These are phyloP conservation scores for Campylomormyrus numenius DNA, from an alignment of 2,113 vertebrate species.

Conservation along the genomic window DNA sequence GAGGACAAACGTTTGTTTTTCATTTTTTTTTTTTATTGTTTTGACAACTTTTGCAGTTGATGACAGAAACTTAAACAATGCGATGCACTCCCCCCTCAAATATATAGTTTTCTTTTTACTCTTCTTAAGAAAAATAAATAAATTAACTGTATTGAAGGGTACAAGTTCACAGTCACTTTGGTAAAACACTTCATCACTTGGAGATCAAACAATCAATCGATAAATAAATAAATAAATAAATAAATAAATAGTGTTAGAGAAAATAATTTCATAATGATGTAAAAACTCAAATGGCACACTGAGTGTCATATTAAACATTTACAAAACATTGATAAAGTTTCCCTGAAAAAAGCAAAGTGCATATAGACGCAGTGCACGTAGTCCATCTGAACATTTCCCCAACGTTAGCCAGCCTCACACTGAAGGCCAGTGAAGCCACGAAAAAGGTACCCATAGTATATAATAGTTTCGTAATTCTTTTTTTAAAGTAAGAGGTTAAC, in stretches of 20 bases:
- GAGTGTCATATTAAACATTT: conserved; percentile 95
- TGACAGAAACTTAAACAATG: conserved; percentile 81
- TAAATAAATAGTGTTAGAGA: conserved; percentile 52
- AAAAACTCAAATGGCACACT: conserved; percentile 85
- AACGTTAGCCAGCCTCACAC: conserved; percentile 74
- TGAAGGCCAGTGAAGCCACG: conserved; percentile 81
- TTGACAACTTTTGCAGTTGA: conserved; percentile 79
- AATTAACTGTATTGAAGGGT: conserved; percentile 77
- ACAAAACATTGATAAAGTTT: conserved; percentile 99
- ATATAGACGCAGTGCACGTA: conserved; percentile 92
- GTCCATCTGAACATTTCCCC: conserved; percentile 77
- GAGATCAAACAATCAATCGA: conserved; percentile 64
- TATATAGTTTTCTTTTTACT: conserved; percentile 49
- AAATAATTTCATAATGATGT: conserved; percentile 68
- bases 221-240: conserved; percentile 40
- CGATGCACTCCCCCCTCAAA: conserved; percentile 55
- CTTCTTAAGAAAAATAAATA: conserved; percentile 90
- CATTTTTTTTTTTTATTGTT: conserved; percentile 64
- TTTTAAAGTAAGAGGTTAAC: conserved; percentile 80
- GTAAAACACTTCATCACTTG: conserved; percentile 86
- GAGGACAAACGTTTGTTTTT: conserved; percentile 51
- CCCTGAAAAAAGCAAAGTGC: conserved; percentile 99
- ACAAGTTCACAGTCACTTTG: conserved; percentile 98
- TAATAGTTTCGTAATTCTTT: conserved; percentile 67
- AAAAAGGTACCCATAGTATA: conserved; percentile 77